Evolutionary conservation across 2,797 vertebrate species (phyloP).

Genomic region (Saxicola maurus): DNA sequence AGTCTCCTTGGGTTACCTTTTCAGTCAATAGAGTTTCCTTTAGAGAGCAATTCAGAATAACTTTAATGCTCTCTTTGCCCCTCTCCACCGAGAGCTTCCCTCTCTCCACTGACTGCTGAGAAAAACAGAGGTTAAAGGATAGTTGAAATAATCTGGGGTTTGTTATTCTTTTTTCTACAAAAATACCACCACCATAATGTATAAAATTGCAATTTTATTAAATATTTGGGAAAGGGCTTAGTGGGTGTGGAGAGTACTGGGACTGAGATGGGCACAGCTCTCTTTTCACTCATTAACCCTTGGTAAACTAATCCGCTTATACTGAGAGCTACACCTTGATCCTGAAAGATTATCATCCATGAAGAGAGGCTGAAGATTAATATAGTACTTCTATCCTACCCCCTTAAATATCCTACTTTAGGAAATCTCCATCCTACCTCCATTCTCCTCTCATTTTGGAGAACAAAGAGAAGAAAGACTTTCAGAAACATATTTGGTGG

Average conservation of each 20-base stretch:
- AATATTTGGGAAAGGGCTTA: background rate
- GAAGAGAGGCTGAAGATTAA: background rate
- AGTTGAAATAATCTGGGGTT: background rate
- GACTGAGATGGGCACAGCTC: background rate
- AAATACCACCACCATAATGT: background rate
- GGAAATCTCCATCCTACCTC: background rate
- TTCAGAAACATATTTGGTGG: background rate
- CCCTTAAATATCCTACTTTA: background rate
- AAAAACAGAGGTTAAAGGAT: background rate
- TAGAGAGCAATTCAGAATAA: conserved; percentile 18
- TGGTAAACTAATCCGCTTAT: background rate
- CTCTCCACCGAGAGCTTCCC: background rate
- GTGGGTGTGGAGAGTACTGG: background rate
- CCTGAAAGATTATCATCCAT: background rate
- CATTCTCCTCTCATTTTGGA: background rate
- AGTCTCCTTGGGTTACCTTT: conserved; percentile 56
- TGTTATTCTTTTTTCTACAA: background rate
- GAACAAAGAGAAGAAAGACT: background rate
- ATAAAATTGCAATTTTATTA: background rate
- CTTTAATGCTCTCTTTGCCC: background rate
- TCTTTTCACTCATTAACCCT: background rate
- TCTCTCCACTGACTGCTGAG: background rate
- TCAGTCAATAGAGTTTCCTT: conserved; percentile 41
- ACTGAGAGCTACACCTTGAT: background rate
- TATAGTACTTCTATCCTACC: background rate